Evolutionary conservation across 2,888 invertebrate species (phyloP), one percentile per base, ranked within the genome.

Genomic region (Aquatica leii): DNA sequence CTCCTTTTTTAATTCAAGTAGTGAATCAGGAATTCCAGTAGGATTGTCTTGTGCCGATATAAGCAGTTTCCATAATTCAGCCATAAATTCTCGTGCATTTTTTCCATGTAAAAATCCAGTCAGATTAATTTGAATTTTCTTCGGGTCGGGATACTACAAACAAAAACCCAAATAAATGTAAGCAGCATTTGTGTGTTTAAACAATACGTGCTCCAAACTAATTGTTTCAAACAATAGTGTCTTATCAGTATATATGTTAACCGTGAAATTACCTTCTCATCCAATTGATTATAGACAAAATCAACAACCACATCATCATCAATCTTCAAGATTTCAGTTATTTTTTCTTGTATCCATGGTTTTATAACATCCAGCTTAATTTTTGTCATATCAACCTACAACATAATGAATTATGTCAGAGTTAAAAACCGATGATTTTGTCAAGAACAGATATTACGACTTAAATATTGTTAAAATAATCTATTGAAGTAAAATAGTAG

Each of bases 271-370:
- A 94, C 94, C 89, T 94, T 94, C 80, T 95, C 89, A 82, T 99
- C 98, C 60, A 99, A 86, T 83, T 99, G 98, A 84, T 98, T 98
- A 84, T 97, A 95, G 72, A 99, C 97, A 87, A 97, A 99, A 82
- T 98, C 98, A 69, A 97, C 94, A 71, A 99, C 93, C 40, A 99
- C 99, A 83, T 99, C 99, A 82, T 99, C 99, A 83, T 99, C 99
- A 82, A 98, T 94, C 74, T 96, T 95, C 57, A 99, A 87, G 64
- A 98, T 91, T 78, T 98, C 96, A 1, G 97, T 98, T 63, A 99
- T 92, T 83, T 96, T 94, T 80, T 94, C 92, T 21, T 97, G 94
- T 78, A 99, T 99, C 99, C 99, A 99, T 69, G 99, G 99, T 79
- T 98, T 97, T 76, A 99, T 87, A 46, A 96, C 95, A 78, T 99